Conservation (phyloP, 2,113 vertebrate genomes). For the Caracal caracal region DNA sequence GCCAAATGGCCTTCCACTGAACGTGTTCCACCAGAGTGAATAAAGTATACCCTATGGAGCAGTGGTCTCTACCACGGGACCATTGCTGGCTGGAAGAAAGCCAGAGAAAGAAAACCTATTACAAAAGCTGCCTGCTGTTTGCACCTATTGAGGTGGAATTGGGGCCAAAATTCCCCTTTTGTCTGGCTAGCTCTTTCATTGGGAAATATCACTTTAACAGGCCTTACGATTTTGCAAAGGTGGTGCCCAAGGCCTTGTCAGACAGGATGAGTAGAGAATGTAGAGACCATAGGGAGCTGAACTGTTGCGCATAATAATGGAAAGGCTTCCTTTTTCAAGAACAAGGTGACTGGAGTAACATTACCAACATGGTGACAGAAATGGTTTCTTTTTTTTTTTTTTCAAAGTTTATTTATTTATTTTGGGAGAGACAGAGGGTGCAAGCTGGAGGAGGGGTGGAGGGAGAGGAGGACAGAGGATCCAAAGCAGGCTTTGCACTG, state of each 20-base stretch:
- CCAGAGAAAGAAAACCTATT: not conserved
- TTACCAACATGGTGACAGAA: not conserved
- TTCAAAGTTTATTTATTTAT: too few species aligned
- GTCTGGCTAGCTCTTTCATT: not conserved
- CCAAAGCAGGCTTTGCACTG: too few species aligned
- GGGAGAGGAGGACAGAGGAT: too few species aligned
- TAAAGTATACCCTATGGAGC: accelerated
- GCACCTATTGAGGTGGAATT: not conserved
- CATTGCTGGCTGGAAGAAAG: not conserved
- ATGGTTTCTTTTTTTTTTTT: not conserved
- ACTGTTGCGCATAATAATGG: not conserved
- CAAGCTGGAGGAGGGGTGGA: too few species aligned
- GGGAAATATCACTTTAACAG: not conserved
- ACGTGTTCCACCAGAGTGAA: not conserved
- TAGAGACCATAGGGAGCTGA: not conserved
- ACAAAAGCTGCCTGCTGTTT: not conserved
- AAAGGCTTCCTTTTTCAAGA: not conserved
- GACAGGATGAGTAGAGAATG: not conserved
- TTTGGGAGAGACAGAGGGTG: too few species aligned
- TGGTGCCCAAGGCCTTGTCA: accelerated
- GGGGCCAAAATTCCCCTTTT: not conserved
- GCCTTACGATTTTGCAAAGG: not conserved
- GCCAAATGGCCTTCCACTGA: not conserved
- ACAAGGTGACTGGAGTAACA: not conserved
- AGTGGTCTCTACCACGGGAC: not conserved